Base-by-base conservation (phyloP, 30 jellyfish, hydroid and myxozoan species). In the Catostylus mosaicus region DNA sequence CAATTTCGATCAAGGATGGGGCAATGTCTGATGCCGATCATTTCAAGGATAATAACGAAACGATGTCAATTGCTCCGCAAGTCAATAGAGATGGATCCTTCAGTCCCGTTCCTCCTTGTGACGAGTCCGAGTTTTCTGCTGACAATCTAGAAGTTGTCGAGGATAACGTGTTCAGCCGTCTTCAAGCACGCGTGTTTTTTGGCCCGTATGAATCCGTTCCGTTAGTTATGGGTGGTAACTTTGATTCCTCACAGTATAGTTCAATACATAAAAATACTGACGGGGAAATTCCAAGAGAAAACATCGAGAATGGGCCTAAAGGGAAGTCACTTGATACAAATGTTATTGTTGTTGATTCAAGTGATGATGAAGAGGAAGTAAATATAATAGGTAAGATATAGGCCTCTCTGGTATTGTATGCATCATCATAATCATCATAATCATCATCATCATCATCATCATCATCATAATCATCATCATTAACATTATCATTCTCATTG, bases 61-160 rank as follows among this genome's bases (percentile, higher is more conserved):
- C 18, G 33, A 30, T 16, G 20, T 9, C 63, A 50, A 2, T 27
- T 50, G 63, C 5, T 50, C 27, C 63, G 2, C 26, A 50, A 27
- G 2, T 50, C 5, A 27, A 9, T 5, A 23, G 20, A 1, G 51
- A 48, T 43, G 69, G 50, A 45, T 24, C 32, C 1, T 75, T 3
- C 63, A 52, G 70, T 22, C 86, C 86, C 3, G 86, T 75, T 12
- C 86, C 86, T 31, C 86, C 86, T 7, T 56, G 86, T 31, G 50
- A 52, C 30, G 86, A 75, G 65, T 23, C 86, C 29, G 86, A 75
- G 24, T 43, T 33, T 0, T 59, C n/a, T 1, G 50, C 30, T 30
- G 75, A 51, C 26, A 33, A 7, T 3, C 48, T 65, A 56, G 57
- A 65, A 65, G 77, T 50, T 50, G 63, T 50, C 20, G 63, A 50